A percentile compares a stretch with the other conserved stretches of the same genome.
phyloP scores from a whole-genome alignment of 1,140 invertebrate species.

The Drosophila athabasca region DNA sequence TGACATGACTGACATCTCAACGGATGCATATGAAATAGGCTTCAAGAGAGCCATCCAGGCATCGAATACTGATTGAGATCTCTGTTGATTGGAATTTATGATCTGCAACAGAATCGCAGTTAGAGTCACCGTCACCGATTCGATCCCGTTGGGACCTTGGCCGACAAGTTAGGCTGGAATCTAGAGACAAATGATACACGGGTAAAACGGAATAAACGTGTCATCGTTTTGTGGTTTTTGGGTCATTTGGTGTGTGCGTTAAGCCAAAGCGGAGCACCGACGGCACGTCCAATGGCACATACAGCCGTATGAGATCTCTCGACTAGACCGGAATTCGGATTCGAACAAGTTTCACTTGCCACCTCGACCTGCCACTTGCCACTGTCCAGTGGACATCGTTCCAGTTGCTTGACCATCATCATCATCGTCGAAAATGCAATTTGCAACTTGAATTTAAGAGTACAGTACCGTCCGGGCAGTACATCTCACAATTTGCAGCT shows the following conservation, averaged over 20 bases:
- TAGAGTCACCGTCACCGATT: conserved; percentile 1
- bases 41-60: background rate
- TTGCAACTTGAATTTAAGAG: conserved; percentile 72
- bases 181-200: conserved; percentile 26
- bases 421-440: conserved; percentile 55
- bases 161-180: background rate
- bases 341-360: conserved; percentile 68
- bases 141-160: conserved; percentile 32
- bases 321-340: conserved; percentile 57
- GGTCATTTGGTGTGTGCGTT: conserved; percentile 50
- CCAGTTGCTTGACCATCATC: conserved; percentile 34
- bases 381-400: conserved; percentile 39
- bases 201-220: conserved; percentile 38
- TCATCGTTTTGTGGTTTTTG: conserved; percentile 57
- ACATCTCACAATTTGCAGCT: conserved; percentile 57
- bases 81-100: conserved; percentile 61
- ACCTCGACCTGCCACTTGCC: conserved; percentile 40
- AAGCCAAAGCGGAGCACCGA: background rate
- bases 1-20: conserved; percentile 1
- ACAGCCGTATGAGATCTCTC: background rate
- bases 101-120: conserved; percentile 22
- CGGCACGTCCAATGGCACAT: too few species aligned
- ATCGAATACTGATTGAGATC: conserved; percentile 10
- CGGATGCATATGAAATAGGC: conserved; percentile 25
- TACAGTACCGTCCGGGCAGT: conserved; percentile 30